Percentiles rank a stretch among this genome's conserved stretches.
Conservation (phyloP, 2,888 invertebrate genomes). For the Brenthis ino region DNA sequence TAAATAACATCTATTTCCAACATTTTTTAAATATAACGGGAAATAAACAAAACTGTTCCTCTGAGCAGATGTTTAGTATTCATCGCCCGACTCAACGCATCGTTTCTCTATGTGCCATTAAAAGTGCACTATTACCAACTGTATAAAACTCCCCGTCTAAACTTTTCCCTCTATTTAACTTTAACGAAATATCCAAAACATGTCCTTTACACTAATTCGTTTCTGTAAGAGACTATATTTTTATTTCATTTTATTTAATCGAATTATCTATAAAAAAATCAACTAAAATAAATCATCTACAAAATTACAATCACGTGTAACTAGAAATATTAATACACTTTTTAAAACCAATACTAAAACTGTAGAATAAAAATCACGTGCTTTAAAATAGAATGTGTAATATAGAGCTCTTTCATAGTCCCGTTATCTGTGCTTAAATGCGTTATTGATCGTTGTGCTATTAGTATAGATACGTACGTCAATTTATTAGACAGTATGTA, state of each 20-base stretch:
- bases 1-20: no score
- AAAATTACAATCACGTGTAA: not conserved
- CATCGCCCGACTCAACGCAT: slow-evolving; percentile 16
- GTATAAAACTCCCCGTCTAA: slow-evolving; percentile 1
- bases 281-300: not conserved
- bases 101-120: slow-evolving; percentile 19
- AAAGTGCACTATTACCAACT: not conserved
- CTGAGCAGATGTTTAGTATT: slow-evolving; percentile 20
- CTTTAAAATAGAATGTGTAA: slow-evolving; percentile 20
- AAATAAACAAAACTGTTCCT: not conserved
- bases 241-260: slow-evolving; percentile 1
- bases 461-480: slow-evolving; percentile 21
- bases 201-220: not conserved
- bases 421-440: slow-evolving; percentile 30
- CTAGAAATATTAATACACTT: not conserved
- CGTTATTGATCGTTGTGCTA: slow-evolving; percentile 31
- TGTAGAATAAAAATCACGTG: not conserved
- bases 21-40: no score
- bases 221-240: not conserved
- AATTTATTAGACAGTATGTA: slow-evolving; percentile 19
- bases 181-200: not conserved
- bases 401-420: slow-evolving; percentile 26
- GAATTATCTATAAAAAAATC: not conserved
- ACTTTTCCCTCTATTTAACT: slow-evolving; percentile 2
- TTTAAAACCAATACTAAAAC: slow-evolving; percentile 1